Percentiles rank a stretch among this genome's conserved stretches.
Evolutionary conservation across 2,113 vertebrate species (phyloP).

Genomic region (Origma solitaria): DNA sequence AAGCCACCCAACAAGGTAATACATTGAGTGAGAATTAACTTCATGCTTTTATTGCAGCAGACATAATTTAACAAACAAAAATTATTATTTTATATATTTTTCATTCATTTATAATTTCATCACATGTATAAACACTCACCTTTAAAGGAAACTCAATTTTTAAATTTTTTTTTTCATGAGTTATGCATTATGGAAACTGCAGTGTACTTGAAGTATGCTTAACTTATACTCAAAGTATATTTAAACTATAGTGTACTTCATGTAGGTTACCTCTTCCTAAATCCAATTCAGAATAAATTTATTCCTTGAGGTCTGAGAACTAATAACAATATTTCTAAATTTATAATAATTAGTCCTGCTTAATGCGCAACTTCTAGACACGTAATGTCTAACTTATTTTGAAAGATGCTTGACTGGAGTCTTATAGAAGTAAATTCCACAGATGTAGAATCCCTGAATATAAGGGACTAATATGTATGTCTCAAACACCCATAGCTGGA

Average conservation of each 20-base stretch:
- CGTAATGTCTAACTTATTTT: neutral
- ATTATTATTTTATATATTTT: neutral
- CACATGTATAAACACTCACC: accelerated
- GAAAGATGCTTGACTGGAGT: neutral
- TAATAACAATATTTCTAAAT: neutral
- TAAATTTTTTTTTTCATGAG: neutral
- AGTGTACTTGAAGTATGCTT: neutral
- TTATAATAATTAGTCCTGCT: neutral
- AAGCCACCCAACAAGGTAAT: neutral
- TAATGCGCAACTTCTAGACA: neutral
- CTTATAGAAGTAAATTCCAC: neutral
- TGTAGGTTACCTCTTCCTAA: neutral
- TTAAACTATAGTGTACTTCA: neutral
- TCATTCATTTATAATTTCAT: neutral
- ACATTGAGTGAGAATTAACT: neutral
- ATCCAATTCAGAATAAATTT: neutral
- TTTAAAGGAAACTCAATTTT: neutral
- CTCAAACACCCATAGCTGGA: neutral
- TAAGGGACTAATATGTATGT: neutral
- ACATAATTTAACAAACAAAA: neutral
- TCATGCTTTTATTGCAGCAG: neutral
- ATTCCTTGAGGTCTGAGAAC: neutral
- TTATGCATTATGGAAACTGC: neutral
- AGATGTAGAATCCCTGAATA: accelerated
- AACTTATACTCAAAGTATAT: neutral